Conservation (phyloP, 2,113 vertebrate species). For the Nipponia nippon region DNA sequence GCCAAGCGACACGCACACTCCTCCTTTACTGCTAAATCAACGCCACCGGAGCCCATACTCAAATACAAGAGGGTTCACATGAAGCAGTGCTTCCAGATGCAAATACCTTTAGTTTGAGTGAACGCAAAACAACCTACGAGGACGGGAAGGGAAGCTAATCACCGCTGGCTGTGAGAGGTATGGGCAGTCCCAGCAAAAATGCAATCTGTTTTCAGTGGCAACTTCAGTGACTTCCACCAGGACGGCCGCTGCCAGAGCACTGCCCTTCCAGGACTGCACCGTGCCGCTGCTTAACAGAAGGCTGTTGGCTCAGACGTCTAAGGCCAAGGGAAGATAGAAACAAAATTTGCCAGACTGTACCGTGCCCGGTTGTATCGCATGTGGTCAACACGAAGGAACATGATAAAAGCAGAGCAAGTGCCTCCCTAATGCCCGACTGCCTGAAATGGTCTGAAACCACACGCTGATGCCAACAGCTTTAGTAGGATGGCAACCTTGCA, state of each 20-base stretch:
- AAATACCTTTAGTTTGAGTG: not conserved
- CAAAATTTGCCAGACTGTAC: not conserved
- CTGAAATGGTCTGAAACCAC: not conserved
- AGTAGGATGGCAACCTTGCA: not conserved
- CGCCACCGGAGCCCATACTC: not conserved
- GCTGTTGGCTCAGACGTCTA: not conserved
- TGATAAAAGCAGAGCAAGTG: not conserved
- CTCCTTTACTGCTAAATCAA: not conserved
- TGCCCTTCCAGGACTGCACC: not conserved
- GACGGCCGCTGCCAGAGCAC: fast-evolving
- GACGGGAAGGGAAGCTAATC: not conserved
- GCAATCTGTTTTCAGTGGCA: not conserved
- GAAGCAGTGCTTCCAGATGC: not conserved
- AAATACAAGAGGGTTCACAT: not conserved
- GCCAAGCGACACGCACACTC: not conserved
- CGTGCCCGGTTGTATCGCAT: fast-evolving
- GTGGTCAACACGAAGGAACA: not conserved
- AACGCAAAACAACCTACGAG: not conserved
- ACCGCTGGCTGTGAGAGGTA: not conserved
- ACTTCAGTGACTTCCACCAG: not conserved
- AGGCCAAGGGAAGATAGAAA: not conserved
- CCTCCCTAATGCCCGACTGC: not conserved
- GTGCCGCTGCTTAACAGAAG: not conserved
- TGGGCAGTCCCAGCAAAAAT: not conserved
- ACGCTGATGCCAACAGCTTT: not conserved